Percentiles rank a stretch among this genome's conserved stretches.
Evolutionary conservation across 2,888 invertebrate species (phyloP).

Genomic region (Drosophila percnosoma): DNA sequence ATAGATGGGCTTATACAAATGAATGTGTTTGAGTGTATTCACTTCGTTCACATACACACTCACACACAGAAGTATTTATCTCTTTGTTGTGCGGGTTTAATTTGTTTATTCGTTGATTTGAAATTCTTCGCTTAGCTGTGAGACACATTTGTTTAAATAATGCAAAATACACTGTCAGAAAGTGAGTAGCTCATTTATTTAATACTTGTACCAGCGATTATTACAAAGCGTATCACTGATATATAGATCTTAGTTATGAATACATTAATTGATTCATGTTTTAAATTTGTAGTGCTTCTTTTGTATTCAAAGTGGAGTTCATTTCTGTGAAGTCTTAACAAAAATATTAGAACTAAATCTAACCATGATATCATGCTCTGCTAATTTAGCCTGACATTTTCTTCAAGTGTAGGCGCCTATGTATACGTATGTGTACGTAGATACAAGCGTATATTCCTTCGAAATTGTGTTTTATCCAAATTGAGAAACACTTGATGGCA

Average conservation of each 20-base stretch:
- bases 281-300: not conserved
- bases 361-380: not conserved
- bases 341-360: not conserved
- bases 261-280: not conserved
- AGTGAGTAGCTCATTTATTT: not conserved
- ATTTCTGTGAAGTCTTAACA: not conserved
- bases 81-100: constrained; percentile 51
- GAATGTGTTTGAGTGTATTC: not conserved
- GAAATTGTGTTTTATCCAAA: constrained; percentile 68
- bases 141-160: constrained; percentile 67
- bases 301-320: not conserved
- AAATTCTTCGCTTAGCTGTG: constrained; percentile 60
- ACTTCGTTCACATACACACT: not conserved
- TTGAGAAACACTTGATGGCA: constrained; percentile 21
- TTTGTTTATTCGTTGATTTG: constrained; percentile 64
- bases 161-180: constrained; percentile 35
- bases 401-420: constrained; percentile 44
- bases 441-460: constrained; percentile 22
- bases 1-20: not conserved
- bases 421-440: constrained; percentile 7
- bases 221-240: not conserved
- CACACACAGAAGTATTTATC: constrained; percentile 35
- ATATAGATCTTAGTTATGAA: not conserved
- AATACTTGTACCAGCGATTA: not conserved
- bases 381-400: constrained; percentile 3